phyloP scores from a whole-genome alignment of 2,113 vertebrate species.

The Pachyramphus minor region DNA sequence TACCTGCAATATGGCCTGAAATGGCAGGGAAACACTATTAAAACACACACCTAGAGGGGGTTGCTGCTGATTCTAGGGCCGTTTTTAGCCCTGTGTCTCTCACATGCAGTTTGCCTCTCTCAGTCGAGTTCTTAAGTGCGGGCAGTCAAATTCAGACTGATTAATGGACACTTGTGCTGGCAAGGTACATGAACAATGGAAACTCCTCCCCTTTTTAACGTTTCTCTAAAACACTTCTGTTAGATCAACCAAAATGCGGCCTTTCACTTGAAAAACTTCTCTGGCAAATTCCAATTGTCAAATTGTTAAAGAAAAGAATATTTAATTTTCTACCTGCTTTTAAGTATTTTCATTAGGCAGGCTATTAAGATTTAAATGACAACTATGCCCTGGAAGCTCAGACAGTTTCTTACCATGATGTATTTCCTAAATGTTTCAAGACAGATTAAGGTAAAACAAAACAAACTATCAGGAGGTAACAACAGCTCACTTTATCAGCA shows the following conservation, averaged over 20 bases:
- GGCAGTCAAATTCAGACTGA: not conserved
- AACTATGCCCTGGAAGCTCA: not conserved
- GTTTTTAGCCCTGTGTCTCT: not conserved
- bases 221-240: not conserved
- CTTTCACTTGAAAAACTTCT: not conserved
- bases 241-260: not conserved
- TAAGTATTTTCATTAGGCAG: not conserved
- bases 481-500: not conserved
- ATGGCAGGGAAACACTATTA: fast-evolving
- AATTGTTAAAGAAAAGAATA: not conserved
- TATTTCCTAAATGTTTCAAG: slow-evolving; percentile 1
- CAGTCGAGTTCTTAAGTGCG: not conserved
- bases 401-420: not conserved
- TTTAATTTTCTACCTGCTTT: not conserved
- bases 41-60: not conserved
- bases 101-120: not conserved
- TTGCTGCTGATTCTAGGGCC: not conserved
- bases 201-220: not conserved
- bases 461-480: not conserved
- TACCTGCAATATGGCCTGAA: not conserved
- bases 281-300: not conserved
- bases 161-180: not conserved
- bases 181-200: not conserved
- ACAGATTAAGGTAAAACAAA: slow-evolving; percentile 14
- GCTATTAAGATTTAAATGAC: slow-evolving; percentile 3